Evolutionary conservation across 2,888 invertebrate genomes (phyloP), one percentile per base, ranked within the genome.

Genomic region (Piscicola geometra): DNA sequence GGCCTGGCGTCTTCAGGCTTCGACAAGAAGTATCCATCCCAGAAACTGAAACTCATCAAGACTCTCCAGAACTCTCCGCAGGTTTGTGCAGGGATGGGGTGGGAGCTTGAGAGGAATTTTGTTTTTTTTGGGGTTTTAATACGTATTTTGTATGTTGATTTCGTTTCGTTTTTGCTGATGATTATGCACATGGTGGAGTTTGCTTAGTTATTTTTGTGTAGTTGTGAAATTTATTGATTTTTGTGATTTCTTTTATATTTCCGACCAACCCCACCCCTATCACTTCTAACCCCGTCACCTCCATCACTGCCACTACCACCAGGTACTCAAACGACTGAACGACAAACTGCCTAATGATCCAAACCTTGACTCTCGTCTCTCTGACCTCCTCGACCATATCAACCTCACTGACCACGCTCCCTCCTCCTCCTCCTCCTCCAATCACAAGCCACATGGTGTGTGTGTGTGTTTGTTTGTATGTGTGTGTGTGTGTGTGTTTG

Each of bases 21-120:
- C n/a, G 71, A 71, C 25, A 71, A 71, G 52, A 56, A n/a, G n/a
- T 56, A 56, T n/a, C 60, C 60, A 5, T 25, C 60, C n/a, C 60
- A 56, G 60, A 56, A 56, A 56, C 60, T 56, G 3, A 56, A 56
- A 21, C 60, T 56, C n/a, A 56, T 56, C 60, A 56, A 56, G n/a
- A 56, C 60, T 21, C 60, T 56, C n/a, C 60, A 56, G 3, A 56
- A 56, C 25, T 56, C 60, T 15, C 60, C 60, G 9, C 60, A 56
- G 60, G 60, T 56, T 56, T 56, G n/a, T 41, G 9, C n/a, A n/a
- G n/a, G n/a, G n/a, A n/a, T n/a, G n/a, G n/a, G n/a, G n/a, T n/a
- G n/a, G n/a, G n/a, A n/a, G n/a, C n/a, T n/a, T n/a, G n/a, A n/a
- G n/a, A n/a, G n/a, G n/a, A n/a, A n/a, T n/a, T n/a, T n/a, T n/a